These are phyloP conservation scores for Sturnus vulgaris DNA, from an alignment of 2,113 vertebrate species.

Conservation along the genomic window DNA sequence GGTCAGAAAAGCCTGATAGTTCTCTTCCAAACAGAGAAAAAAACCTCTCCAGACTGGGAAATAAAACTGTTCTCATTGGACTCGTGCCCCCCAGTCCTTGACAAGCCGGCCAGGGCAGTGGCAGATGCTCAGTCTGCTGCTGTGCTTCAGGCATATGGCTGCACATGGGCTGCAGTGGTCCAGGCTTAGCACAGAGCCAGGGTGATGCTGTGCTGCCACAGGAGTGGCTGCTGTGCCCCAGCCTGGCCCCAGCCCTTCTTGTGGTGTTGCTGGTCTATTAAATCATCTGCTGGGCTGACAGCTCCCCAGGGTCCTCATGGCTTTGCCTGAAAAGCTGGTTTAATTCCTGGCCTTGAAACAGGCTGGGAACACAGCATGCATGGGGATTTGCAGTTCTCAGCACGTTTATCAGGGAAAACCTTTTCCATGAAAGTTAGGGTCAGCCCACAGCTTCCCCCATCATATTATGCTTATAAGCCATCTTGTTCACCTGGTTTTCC, in stretches of 20 bases:
- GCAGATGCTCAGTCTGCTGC: neutral
- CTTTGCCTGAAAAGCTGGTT: neutral
- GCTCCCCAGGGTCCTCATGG: neutral
- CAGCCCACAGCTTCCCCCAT: neutral
- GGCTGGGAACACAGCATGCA: neutral
- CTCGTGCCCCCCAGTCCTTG: neutral
- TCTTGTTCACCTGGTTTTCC: neutral
- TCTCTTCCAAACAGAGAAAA: slow-evolving; percentile 8
- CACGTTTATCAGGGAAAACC: neutral
- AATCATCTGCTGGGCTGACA: neutral
- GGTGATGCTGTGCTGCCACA: neutral
- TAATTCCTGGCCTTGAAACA: neutral
- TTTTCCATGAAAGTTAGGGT: neutral
- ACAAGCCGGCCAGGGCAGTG: neutral
- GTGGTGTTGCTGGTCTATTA: neutral
- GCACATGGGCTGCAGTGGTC: rapidly evolving
- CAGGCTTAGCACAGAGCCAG: rapidly evolving
- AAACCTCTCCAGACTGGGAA: neutral
- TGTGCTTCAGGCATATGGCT: neutral
- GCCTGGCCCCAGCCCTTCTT: neutral
- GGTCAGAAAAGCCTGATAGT: slow-evolving; percentile 22
- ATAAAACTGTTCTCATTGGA: neutral
- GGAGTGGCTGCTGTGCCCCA: neutral
- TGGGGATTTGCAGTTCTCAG: neutral
- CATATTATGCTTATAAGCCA: rapidly evolving